Evolutionary conservation across 2,888 invertebrate genomes (phyloP), one percentile per base, ranked within the genome.

Genomic region (Cotesia congregata): DNA sequence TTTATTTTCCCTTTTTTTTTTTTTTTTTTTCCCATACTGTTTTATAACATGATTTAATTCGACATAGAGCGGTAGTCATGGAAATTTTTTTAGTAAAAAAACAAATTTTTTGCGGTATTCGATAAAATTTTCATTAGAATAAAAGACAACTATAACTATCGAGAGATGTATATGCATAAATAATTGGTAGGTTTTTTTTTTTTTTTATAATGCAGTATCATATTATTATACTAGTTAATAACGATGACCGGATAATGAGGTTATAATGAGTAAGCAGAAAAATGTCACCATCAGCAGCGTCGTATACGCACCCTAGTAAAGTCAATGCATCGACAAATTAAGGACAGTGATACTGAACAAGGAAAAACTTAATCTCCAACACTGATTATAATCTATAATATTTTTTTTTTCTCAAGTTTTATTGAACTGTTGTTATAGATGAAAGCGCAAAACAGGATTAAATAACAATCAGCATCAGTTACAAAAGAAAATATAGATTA

Each of bases 261-360:
- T 50, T 50, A 50, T 50, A 50, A 50, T 50, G 50, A 50, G 50
- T 50, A 50, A 50, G 50, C 50, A 50, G 50, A 50, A 69, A 69
- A n/a, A 69, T n/a, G 50, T 75, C 64, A 74, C 68, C 12, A 70
- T n/a, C 7, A 50, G 5, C 62, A n/a, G n/a, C n/a, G n/a, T n/a
- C n/a, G 74, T 41, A 12, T 50, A 50, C 1, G 30, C 50, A 50
- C 7, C 50, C 50, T 50, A 50, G 1, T 50, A 50, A 50, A 0
- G 9, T 41, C 0, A 1, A 41, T 41, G 9, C 41, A 41, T 41
- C 0, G 7, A 50, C 12, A 50, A 50, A 9, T 9, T 50, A 50
- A 2, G 50, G 50, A 9, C 50, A 50, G 12, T 50, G 50, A 50
- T 50, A 50, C 41, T 9, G 12, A 50, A 7, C 12, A 50, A 9